Percentiles rank a stretch among this genome's conserved stretches.
Conservation (phyloP, 2,113 vertebrate species). For the Mustela lutreola region DNA sequence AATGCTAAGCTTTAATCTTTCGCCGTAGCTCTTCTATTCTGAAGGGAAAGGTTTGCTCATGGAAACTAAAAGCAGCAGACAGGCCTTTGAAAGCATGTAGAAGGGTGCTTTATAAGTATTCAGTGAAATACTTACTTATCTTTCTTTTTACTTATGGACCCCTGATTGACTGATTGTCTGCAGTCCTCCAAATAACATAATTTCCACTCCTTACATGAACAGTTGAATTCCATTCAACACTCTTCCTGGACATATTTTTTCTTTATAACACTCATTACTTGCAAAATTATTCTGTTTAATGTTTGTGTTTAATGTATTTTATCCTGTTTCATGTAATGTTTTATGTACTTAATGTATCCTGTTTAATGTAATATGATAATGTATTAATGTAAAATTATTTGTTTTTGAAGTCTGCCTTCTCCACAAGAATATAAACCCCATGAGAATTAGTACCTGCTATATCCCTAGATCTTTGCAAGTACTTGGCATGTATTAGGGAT, state of each 20-base stretch:
- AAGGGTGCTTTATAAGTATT: slow-evolving; percentile 30
- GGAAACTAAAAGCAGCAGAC: slow-evolving; percentile 38
- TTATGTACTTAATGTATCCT: not conserved
- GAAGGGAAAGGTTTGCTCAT: slow-evolving; percentile 15
- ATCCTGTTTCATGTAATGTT: not conserved
- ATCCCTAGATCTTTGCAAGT: not conserved
- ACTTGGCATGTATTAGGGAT: not conserved
- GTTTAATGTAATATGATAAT: not conserved
- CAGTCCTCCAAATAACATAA: not conserved
- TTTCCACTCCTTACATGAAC: not conserved
- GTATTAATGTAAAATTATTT: not conserved
- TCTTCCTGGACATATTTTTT: slow-evolving; percentile 18
- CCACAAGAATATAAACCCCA: not conserved
- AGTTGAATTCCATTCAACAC: not conserved
- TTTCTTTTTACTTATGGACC: slow-evolving; percentile 31
- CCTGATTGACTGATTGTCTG: not conserved
- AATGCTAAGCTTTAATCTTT: slow-evolving; percentile 39
- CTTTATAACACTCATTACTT: not conserved
- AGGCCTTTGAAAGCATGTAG: slow-evolving; percentile 44
- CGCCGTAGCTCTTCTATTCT: not conserved
- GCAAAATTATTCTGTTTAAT: not conserved
- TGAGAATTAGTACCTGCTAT: not conserved
- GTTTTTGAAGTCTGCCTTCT: slow-evolving; percentile 15
- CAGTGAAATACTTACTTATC: slow-evolving; percentile 43
- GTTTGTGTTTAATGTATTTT: not conserved